Percentiles rank a stretch among this genome's conserved stretches.
Evolutionary conservation across 2,888 invertebrate genomes (phyloP).

Genomic region (Seira musarum): DNA sequence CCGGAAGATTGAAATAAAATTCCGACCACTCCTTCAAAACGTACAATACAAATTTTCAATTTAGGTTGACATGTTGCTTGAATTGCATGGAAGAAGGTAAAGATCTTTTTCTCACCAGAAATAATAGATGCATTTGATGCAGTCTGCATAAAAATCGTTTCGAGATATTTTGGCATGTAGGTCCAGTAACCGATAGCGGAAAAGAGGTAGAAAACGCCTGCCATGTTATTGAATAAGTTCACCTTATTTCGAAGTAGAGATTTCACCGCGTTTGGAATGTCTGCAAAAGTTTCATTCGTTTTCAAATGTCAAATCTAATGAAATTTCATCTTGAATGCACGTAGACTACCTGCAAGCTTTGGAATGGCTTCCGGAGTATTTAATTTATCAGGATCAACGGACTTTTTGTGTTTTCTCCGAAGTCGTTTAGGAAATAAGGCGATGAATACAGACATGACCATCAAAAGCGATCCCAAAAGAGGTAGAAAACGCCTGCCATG

Average conservation of each 20-base stretch:
- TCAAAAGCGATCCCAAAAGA: slow-evolving; percentile 76
- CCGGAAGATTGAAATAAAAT: slow-evolving; percentile 78
- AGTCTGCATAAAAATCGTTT: slow-evolving; percentile 80
- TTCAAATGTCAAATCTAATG: too few relatives aligned
- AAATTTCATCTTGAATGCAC: neutral
- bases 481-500: slow-evolving; percentile 79
- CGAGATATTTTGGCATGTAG: slow-evolving; percentile 82
- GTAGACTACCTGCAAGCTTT: slow-evolving; percentile 55
- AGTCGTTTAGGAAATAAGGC: slow-evolving; percentile 79
- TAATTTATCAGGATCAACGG: slow-evolving; percentile 41
- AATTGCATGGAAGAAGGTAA: too few relatives aligned
- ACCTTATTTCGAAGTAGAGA: slow-evolving; percentile 76
- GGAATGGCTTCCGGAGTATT: slow-evolving; percentile 44
- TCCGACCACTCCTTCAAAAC: slow-evolving; percentile 70
- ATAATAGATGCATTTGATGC: slow-evolving; percentile 80
- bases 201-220: slow-evolving; percentile 78
- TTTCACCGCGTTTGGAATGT: slow-evolving; percentile 77
- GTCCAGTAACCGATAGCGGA: slow-evolving; percentile 72
- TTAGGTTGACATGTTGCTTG: too few relatives aligned
- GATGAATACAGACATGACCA: slow-evolving; percentile 77
- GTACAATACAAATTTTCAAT: too few relatives aligned
- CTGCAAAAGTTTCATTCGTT: too few relatives aligned
- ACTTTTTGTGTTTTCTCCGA: slow-evolving; percentile 71
- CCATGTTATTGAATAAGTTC: slow-evolving; percentile 79
- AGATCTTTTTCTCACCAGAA: slow-evolving; percentile 76